Base-by-base conservation (phyloP, 2,797 vertebrate species). In the Anableps anableps region DNA sequence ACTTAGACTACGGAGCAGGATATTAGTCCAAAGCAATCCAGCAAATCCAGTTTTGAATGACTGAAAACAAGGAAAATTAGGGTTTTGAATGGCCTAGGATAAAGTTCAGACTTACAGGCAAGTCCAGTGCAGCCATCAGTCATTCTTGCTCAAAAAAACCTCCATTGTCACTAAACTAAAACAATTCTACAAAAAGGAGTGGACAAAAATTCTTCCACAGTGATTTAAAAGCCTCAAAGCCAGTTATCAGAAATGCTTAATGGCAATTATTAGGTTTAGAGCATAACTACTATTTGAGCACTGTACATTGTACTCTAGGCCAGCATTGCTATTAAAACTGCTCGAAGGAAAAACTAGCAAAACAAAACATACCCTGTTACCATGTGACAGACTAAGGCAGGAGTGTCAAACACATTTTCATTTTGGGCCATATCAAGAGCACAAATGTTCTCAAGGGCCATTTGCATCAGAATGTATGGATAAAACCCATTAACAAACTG, bases 301-400 rank as follows among this genome's bases (percentile, higher is more conserved):
- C 41, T 72, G 38, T 71, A 14, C 36, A 70, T 45, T 41, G 36
- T 72, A 73, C 80, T 58, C 45, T 73, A 50, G 47, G 13, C 43
- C 4, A 26, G 41, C n/a, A 31, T 62, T 8, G 36, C 72, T 62
- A 81, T 60, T 41, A 64, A 26, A 48, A 31, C 23, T 82, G 58
- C 41, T 76, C 31, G 26, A 5, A 41, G 31, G 74, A 36, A 80
- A 83, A 74, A 26, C 16, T 21, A 41, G 64, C 78, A 79, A 74
- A 72, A 75, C 79, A 47, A 72, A 29, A 47, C 2, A 29, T 47
- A 68, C 11, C 51, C 36, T 83, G 53, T 76, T 68, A 83, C 82
- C 72, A 58, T n/a, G 19, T 50, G 50, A 70, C n/a, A 31, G 55
- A 29, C 4, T 4, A n/a, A n/a, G n/a, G n/a, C n/a, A n/a, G n/a